These are phyloP conservation scores for Australoheros scitulus DNA, from an alignment of 2,113 vertebrate genomes.

Conservation along the genomic window DNA sequence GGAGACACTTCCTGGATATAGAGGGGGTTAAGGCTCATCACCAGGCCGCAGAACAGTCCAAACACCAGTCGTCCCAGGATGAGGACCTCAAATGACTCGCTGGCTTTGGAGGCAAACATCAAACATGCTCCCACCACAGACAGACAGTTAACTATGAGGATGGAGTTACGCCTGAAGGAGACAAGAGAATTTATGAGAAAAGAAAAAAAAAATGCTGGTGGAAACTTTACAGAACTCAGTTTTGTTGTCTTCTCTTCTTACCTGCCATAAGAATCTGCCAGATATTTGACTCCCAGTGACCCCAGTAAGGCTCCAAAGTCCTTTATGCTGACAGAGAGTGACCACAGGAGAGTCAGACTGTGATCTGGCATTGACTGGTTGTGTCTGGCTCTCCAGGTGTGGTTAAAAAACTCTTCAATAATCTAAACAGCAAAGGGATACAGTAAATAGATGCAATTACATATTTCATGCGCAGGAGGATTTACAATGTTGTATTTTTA, in stretches of 20 bases:
- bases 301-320: constrained; percentile 82
- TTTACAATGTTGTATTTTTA: not conserved
- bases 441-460: not conserved
- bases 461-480: not conserved
- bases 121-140: constrained; percentile 75
- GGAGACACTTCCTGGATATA: constrained; percentile 84
- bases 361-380: constrained; percentile 78
- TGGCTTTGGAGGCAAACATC: constrained; percentile 78
- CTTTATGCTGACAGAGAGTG: constrained; percentile 83
- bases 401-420: constrained; percentile 83
- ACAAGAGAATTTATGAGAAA: not conserved
- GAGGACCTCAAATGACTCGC: constrained; percentile 78
- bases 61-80: constrained; percentile 81
- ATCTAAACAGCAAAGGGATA: constrained; percentile 59
- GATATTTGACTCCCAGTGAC: constrained; percentile 78
- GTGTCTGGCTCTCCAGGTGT: constrained; percentile 78
- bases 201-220: accelerated
- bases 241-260: constrained; percentile 13
- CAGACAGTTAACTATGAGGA: constrained; percentile 79
- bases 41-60: constrained; percentile 82
- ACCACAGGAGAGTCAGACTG: constrained; percentile 82
- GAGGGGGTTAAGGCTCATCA: constrained; percentile 82
- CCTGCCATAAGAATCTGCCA: constrained; percentile 81
- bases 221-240: not conserved
- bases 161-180: constrained; percentile 77